Evolutionary conservation across 2,888 invertebrate genomes (phyloP).

Genomic region (Eugnorisma glareosa): DNA sequence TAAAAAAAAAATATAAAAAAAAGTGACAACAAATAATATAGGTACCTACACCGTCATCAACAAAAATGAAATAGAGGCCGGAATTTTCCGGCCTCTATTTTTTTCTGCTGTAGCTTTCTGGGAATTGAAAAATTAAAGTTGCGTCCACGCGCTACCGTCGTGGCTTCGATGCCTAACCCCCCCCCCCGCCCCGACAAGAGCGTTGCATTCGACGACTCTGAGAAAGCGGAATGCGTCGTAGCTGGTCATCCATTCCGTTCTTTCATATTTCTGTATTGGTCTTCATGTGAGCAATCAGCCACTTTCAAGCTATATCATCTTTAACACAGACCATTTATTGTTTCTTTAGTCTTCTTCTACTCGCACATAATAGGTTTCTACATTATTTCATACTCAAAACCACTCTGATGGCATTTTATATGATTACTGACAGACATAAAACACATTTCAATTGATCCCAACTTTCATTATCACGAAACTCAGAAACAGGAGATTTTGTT

Average conservation of each 20-base stretch:
- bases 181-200: no score
- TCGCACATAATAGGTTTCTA: neutral
- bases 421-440: neutral
- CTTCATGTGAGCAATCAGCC: neutral
- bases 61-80: no score
- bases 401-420: neutral
- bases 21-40: neutral
- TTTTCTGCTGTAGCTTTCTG: no score
- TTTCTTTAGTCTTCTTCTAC: neutral
- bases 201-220: no score
- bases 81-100: no score
- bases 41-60: no score
- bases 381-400: neutral
- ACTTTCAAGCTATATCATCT: neutral
- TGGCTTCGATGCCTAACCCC: no score
- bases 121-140: no score
- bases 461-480: neutral
- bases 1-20: neutral
- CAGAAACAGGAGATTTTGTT: neutral
- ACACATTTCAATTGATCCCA: neutral
- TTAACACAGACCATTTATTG: neutral
- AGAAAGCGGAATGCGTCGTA: no score
- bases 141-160: no score
- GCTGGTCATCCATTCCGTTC: neutral
- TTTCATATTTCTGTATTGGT: neutral